These are phyloP conservation scores for Nomada goodeniana DNA, from an alignment of 2,888 invertebrate genomes.

Conservation along the genomic window DNA sequence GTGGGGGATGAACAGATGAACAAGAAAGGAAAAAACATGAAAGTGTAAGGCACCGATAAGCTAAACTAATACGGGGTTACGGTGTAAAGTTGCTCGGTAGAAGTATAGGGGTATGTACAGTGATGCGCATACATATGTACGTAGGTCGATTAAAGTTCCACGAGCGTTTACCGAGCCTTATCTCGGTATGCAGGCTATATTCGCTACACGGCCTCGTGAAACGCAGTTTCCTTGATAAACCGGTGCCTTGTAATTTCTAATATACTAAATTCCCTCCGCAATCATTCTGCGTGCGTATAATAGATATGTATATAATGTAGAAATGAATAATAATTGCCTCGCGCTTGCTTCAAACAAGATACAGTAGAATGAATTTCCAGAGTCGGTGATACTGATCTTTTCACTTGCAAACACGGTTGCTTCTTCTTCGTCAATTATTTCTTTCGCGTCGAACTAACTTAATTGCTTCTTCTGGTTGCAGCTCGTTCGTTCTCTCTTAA, in stretches of 20 bases:
- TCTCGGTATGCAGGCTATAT: conserved; percentile 14
- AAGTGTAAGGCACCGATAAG: background rate
- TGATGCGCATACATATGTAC: background rate
- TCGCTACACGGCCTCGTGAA: conserved; percentile 1
- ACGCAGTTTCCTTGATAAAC: conserved; percentile 11
- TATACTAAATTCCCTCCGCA: no score
- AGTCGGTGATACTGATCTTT: no score
- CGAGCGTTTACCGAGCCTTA: conserved; percentile 27
- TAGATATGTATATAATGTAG: background rate
- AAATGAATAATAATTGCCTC: background rate
- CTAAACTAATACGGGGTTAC: conserved; percentile 21
- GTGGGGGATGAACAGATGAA: no score
- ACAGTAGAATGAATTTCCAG: no score
- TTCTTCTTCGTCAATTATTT: no score
- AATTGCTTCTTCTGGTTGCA: background rate
- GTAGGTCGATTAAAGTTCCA: conserved; percentile 36
- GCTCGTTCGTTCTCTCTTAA: background rate
- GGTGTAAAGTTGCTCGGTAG: conserved; percentile 6
- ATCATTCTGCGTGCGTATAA: no score
- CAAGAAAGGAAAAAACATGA: background rate
- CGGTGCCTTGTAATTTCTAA: no score
- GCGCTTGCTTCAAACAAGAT: no score
- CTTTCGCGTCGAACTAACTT: background rate
- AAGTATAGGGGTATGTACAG: conserved; percentile 11
- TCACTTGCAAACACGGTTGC: no score